A percentile compares a stretch with the other conserved stretches of the same genome.
Evolutionary conservation across 2,113 vertebrate species (phyloP).

Genomic region (Chrysemys picta): DNA sequence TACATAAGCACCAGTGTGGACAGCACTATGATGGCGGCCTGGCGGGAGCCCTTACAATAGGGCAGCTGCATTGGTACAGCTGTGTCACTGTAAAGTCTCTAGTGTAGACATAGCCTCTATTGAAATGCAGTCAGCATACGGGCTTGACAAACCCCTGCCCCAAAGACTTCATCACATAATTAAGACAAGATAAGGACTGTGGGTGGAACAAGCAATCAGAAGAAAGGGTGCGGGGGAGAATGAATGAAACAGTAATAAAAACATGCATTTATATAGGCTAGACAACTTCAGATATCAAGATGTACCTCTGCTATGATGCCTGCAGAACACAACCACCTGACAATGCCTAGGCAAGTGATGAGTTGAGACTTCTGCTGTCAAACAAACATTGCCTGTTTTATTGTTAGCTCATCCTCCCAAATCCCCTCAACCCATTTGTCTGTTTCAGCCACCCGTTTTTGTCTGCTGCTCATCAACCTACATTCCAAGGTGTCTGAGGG

Average conservation of each 20-base stretch:
- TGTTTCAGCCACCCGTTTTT: neutral
- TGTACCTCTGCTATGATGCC: neutral
- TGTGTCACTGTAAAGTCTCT: no score
- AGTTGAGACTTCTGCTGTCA: accelerated
- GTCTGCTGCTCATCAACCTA: neutral
- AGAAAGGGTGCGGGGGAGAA: neutral
- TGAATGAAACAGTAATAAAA: neutral
- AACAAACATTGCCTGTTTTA: neutral
- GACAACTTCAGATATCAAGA: neutral
- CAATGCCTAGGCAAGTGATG: neutral
- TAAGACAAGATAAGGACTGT: neutral
- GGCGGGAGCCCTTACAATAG: no score
- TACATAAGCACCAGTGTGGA: no score
- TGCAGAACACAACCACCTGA: neutral
- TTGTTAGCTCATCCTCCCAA: neutral
- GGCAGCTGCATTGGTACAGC: no score
- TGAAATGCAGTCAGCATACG: neutral
- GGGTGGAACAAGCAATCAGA: neutral
- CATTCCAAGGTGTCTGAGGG: neutral
- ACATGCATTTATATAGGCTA: neutral
- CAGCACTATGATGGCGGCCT: no score
- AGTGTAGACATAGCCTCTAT: no score
- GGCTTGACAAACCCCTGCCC: neutral
- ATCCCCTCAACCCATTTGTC: neutral
- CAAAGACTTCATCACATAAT: neutral